phyloP scores from a whole-genome alignment of 2,797 vertebrate genomes.

The Arvicola amphibius region DNA sequence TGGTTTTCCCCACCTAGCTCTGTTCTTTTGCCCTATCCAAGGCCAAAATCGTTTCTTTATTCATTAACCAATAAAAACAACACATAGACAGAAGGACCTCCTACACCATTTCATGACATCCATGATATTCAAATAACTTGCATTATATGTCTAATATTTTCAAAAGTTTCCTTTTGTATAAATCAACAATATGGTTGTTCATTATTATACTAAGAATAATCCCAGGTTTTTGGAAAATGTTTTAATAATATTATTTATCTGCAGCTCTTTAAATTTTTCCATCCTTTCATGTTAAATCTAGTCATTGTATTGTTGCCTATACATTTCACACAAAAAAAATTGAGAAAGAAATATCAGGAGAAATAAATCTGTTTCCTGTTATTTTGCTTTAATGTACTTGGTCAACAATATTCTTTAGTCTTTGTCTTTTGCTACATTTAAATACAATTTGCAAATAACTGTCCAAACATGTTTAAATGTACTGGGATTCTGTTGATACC shows the following conservation, averaged over 20 bases:
- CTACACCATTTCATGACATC: neutral
- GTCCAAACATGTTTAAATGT: neutral
- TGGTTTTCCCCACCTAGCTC: too few species aligned
- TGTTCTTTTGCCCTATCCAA: too few species aligned
- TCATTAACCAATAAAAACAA: too few species aligned
- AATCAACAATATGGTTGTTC: neutral
- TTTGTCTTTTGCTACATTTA: neutral
- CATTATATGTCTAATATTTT: neutral
- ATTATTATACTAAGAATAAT: neutral
- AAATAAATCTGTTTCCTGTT: neutral
- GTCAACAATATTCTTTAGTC: neutral
- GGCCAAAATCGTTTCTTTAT: too few species aligned
- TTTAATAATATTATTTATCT: neutral
- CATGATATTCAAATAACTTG: neutral
- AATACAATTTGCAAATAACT: neutral
- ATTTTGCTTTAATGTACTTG: neutral
- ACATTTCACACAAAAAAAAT: neutral
- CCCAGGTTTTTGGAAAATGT: neutral
- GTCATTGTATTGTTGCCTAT: neutral
- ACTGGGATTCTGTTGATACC: neutral
- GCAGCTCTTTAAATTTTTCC: neutral
- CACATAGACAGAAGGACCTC: too few species aligned
- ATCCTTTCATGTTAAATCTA: neutral
- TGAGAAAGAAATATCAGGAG: neutral
- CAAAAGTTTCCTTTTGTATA: neutral